Percentiles rank a stretch among this genome's conserved stretches.
These are phyloP conservation scores for Petrocephalus zakoni DNA, from an alignment of 2,113 vertebrate genomes.

Conservation along the genomic window DNA sequence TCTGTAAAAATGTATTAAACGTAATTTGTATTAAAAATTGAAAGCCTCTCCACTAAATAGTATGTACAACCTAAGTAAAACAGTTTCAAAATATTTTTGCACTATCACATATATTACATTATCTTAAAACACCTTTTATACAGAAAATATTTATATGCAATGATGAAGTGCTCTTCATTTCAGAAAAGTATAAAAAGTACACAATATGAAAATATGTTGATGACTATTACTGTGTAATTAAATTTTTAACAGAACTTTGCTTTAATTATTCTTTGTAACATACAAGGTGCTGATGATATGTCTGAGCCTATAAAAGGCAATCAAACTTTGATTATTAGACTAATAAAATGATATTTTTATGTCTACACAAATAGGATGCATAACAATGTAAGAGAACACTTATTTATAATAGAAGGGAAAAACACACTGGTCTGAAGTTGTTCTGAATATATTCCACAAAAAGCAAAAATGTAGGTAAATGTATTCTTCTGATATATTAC, in stretches of 20 bases:
- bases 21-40: constrained; percentile 61
- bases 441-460: constrained; percentile 4
- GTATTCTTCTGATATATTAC: constrained; percentile 29
- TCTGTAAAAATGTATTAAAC: constrained; percentile 65
- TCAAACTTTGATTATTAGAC: constrained; percentile 48
- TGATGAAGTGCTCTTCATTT: constrained; percentile 59
- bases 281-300: constrained; percentile 69
- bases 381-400: constrained; percentile 29
- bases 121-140: constrained; percentile 71
- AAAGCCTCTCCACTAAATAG: constrained; percentile 68
- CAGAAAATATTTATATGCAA: constrained; percentile 74
- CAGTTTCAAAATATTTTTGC: constrained; percentile 75
- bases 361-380: constrained; percentile 56
- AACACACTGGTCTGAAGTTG: constrained; percentile 9
- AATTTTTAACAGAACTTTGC: constrained; percentile 48
- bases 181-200: constrained; percentile 56
- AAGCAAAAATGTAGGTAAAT: constrained; percentile 37
- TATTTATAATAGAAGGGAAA: neutral
- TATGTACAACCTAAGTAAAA: constrained; percentile 84
- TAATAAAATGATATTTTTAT: constrained; percentile 29
- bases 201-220: constrained; percentile 60
- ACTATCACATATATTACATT: constrained; percentile 81
- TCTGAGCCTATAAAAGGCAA: constrained; percentile 50
- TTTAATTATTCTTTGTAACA: constrained; percentile 51
- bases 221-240: constrained; percentile 61